phyloP scores from a whole-genome alignment of 2,113 vertebrate species.

The Sminthopsis crassicaudata region DNA sequence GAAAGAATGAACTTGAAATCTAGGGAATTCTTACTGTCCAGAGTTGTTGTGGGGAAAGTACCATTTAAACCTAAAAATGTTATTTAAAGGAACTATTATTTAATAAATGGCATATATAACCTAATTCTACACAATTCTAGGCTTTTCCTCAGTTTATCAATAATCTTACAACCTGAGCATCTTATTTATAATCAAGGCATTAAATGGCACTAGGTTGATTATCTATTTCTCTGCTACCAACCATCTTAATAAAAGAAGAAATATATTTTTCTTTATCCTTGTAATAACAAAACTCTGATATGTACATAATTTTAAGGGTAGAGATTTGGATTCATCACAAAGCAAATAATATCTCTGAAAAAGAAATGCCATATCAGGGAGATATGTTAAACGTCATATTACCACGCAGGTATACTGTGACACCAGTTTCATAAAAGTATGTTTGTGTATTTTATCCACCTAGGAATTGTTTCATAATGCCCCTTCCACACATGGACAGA shows the following conservation, averaged over 20 bases:
- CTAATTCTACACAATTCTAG: constrained; percentile 4
- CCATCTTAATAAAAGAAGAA: background rate
- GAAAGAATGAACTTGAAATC: no score
- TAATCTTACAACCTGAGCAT: constrained; percentile 19
- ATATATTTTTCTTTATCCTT: background rate
- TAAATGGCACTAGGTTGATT: constrained; percentile 1
- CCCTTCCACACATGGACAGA: background rate
- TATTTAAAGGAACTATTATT: constrained; percentile 19
- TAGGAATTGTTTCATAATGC: background rate
- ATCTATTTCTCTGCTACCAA: background rate
- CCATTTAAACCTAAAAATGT: no score
- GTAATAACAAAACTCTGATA: constrained; percentile 1
- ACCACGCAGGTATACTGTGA: background rate
- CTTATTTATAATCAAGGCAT: constrained; percentile 24
- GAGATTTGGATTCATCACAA: background rate
- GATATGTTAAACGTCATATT: background rate
- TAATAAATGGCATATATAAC: background rate
- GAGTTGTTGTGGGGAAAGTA: no score
- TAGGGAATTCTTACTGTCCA: no score
- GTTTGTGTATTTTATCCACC: background rate
- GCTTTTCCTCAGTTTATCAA: background rate
- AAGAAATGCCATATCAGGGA: background rate
- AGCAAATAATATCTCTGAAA: constrained; percentile 7
- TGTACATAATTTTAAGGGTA: background rate
- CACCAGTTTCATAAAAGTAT: background rate